Evolutionary conservation across 1,140 invertebrate genomes (phyloP), one percentile per base, ranked within the genome.

Genomic region (Choristoneura fumiferana): DNA sequence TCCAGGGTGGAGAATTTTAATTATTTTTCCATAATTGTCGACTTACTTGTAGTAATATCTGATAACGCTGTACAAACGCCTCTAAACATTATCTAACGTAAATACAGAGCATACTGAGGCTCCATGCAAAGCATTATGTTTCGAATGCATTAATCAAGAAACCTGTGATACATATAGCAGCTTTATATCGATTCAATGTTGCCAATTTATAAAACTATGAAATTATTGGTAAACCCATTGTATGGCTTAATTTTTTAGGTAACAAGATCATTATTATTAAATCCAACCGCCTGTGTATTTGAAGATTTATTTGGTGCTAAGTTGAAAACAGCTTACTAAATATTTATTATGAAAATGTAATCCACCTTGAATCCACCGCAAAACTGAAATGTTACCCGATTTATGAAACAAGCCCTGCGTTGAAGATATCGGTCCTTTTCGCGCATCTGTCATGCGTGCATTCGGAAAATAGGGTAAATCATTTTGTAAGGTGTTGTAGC

Each of bases 401-500:
- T n/a, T 18, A 35, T 29, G 36, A 40, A 37, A 34, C 15, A 29
- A 60, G 69, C 78, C 81, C 77, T 80, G 84, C 76, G 79, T 84
- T 72, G 82, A 71, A 77, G 83, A 71, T 83, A 81, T 87, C 81
- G 73, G 53, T 45, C 45, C 67, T 76, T 84, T 78, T 73, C 40
- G 43, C 55, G 67, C 73, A 69, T 84, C 82, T 81, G 66, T 70
- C 79, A 77, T 73, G 76, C 81, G 76, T 83, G 67, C 76, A 82
- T 79, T 87, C 83, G 84, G 84, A 84, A 55, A 65, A 80, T 87
- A 84, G 84, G 82, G 82, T 87, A 85, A 68, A 67, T 54, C 66
- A 73, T 73, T 54, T 59, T 62, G 54, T 83, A 83, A 82, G 73
- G 67, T 80, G 76, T 74, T 64, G 65, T 87, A 84, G 82, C 77